Base-by-base conservation (phyloP, 2,113 vertebrate species). In the Lepisosteus osseus region DNA sequence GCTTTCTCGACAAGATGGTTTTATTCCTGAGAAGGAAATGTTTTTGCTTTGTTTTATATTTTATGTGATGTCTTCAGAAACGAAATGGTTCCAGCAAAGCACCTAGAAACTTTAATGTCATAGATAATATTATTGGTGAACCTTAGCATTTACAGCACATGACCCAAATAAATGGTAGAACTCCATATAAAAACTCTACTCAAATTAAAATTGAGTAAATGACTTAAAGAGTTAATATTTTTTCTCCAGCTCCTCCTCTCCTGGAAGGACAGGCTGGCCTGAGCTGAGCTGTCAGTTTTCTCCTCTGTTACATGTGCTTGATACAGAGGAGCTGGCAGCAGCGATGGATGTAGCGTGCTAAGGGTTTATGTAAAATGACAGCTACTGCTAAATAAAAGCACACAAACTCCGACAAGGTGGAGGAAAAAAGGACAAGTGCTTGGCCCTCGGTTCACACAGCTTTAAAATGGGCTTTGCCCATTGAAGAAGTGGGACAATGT, bases 361-460 rank as follows among this genome's bases (percentile, higher is more conserved):
- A 88, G 84, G 87, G 83, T 85, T 89, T 87, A 88, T 86, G 83
- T 81, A 83, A 88, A 85, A 88, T 86, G 87, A 88, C 91, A 89
- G 88, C 82, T 85, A 84, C 83, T 84, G 84, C 85, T 85, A 87
- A 89, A 89, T 45, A 82, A 83, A 88, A 89, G 85, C 80, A 78
- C 79, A 84, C 78, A 4, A 78, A 80, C 78, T 76, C 69, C 79
- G 57, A 67, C 80, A 71, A 72, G 2, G 59, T 77, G 79, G 69
- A 72, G 74, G 77, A 62, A 42, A 43, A 67, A 73, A 73, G 73
- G 76, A 72, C 65, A 74, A 74, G 75, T 45, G 64, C 1, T 0
- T 2, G 75, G 73, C 59, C 85, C 74, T 59, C 68, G 72, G 14
- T 77, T 54, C 7, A 55, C 55, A 44, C n/a, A 47, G 40, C 74